Evolutionary conservation across 2,113 vertebrate species (phyloP).

Genomic region (Tringa solitaria): DNA sequence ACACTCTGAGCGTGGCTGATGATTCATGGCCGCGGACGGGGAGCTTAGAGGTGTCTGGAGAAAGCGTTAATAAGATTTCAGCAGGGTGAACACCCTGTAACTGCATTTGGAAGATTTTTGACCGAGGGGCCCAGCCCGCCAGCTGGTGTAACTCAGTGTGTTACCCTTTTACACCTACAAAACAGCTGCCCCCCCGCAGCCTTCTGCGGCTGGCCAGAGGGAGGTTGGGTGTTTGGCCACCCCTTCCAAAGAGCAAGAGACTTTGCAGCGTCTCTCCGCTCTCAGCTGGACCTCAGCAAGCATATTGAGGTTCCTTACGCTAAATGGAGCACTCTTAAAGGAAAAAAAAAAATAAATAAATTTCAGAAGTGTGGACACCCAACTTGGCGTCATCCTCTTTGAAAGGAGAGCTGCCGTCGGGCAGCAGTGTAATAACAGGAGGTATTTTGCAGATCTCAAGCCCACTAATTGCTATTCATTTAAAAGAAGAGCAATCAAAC

Average conservation of each 20-base stretch:
- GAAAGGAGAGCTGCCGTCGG: not conserved
- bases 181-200: not conserved
- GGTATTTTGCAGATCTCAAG: not conserved
- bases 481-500: not conserved
- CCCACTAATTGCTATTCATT: not conserved
- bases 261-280: not conserved
- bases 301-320: not conserved
- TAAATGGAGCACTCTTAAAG: not conserved
- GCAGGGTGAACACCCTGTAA: not conserved
- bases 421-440: not conserved
- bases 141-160: not conserved
- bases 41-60: not conserved
- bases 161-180: not conserved
- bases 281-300: not conserved
- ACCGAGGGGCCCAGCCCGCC: not conserved
- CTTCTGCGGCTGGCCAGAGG: rapidly evolving
- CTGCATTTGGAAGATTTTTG: not conserved
- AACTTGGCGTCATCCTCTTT: not conserved
- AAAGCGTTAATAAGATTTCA: not conserved
- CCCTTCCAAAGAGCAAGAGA: not conserved
- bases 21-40: not conserved
- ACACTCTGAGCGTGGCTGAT: rapidly evolving
- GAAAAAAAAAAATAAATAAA: not conserved
- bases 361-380: not conserved
- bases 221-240: not conserved